Base-by-base conservation (phyloP, 2,888 invertebrate genomes). In the Cinara cedri region DNA sequence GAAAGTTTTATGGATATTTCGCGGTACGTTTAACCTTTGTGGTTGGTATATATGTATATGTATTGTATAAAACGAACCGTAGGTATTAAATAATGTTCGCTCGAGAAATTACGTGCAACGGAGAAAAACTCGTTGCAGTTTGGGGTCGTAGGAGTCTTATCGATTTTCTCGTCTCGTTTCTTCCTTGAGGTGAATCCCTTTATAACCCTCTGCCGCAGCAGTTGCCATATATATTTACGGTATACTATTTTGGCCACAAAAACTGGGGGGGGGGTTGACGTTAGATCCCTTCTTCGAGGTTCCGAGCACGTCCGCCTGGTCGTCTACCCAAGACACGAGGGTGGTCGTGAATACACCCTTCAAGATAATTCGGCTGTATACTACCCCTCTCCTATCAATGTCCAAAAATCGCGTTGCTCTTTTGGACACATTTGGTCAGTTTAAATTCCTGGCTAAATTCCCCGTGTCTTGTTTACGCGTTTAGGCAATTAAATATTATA, bases 111-210 rank as follows among this genome's bases (percentile, higher is more conserved):
- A 68, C 24, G 68, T 49, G 46, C 66, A 49, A 49, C 19, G 57
- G 46, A 57, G 6, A 34, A 76, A 65, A 66, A 57, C 57, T 68
- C 55, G 46, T 57, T 76, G 66, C 68, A 68, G 54, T 74, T 26
- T 57, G 24, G 76, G 49, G 65, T 65, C 60, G 34, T 55, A 24
- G 57, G 60, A 57, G 72, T 74, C 10, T 74, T 68, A 76, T 76
- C 68, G 76, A 76, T 76, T 76, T 76, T 76, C 57, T 68, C 68
- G 76, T 76, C 68, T 62, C 62, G 51, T 34, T 62, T 63, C 34
- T 74, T 74, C 21, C 72, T 74, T 49, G 55, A 68, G 66, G 75
- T 68, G 76, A 76, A 76, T 76, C 68, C 76, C 68, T 76, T 68
- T 76, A 68, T 68, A 54, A 54, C 66, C 46, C 55, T 57, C 51